Evolutionary conservation across 2,113 vertebrate genomes (phyloP).

Genomic region (Ptilorrhoa leucosticta): DNA sequence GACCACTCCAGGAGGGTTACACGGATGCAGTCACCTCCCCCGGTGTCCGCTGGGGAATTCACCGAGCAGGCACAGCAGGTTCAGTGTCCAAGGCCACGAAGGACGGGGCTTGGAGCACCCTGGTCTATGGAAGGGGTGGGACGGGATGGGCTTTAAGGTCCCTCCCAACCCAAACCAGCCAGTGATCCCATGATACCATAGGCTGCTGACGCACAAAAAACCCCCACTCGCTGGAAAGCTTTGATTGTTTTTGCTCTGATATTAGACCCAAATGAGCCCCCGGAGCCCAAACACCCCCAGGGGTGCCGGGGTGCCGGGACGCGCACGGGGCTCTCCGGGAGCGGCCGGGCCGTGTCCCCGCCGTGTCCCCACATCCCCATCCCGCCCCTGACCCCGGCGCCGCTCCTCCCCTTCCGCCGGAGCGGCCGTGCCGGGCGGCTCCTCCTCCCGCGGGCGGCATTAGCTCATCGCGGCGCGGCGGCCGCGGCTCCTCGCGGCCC

Average conservation of each 20-base stretch:
- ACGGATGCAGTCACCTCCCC: background rate
- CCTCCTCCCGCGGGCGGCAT: conserved; percentile 34
- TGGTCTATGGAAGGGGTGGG: background rate
- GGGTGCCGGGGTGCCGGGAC: too few relatives aligned
- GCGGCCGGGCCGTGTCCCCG: background rate
- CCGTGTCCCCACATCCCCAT: background rate
- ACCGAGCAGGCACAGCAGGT: background rate
- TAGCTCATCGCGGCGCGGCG: conserved; percentile 42
- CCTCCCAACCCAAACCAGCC: background rate
- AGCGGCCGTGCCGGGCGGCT: background rate
- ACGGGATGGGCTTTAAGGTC: background rate
- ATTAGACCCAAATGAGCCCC: background rate
- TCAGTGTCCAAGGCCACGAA: background rate
- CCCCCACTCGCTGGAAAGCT: background rate
- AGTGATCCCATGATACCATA: accelerated
- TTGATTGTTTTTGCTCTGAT: background rate
- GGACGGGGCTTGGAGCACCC: background rate
- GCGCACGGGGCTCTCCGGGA: too few relatives aligned
- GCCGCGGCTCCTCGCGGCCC: conserved; percentile 40
- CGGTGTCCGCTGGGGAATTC: background rate
- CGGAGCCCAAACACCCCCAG: background rate
- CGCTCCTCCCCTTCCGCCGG: conserved; percentile 28
- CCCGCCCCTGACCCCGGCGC: background rate
- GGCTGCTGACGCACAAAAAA: background rate
- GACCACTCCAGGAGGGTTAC: background rate